These are phyloP conservation scores for Agrilus mali DNA, from an alignment of 2,888 invertebrate genomes.

Conservation along the genomic window DNA sequence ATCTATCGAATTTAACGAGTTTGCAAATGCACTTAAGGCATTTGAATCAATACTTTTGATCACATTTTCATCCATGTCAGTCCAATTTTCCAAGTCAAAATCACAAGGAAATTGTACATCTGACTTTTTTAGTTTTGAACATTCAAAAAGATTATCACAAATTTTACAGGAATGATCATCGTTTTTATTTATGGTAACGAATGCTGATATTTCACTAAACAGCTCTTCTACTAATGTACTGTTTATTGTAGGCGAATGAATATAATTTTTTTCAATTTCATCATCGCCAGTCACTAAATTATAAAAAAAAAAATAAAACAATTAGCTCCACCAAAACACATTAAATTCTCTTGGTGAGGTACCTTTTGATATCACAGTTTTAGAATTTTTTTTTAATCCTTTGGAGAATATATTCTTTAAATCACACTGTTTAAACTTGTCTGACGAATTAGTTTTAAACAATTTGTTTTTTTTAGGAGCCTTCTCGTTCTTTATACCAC, in stretches of 20 bases:
- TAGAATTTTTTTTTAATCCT: constrained; percentile 10
- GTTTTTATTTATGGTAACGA: not conserved
- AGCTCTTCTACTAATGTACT: constrained; percentile 2
- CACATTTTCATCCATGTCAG: not conserved
- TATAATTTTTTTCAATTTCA: constrained; percentile 17
- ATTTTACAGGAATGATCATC: constrained; percentile 27
- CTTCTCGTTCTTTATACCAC: no score
- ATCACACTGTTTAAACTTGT: no score
- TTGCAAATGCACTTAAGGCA: not conserved
- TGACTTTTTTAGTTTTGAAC: constrained; percentile 18
- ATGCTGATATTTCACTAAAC: constrained; percentile 2
- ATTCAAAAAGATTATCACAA: constrained; percentile 36
- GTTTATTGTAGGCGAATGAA: constrained; percentile 9
- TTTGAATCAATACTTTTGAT: not conserved
- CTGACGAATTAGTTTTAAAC: no score
- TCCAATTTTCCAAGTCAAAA: not conserved
- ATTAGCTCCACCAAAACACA: not conserved
- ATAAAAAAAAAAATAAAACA: no score
- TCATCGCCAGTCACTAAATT: constrained; percentile 8
- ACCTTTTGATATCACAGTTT: constrained; percentile 7
- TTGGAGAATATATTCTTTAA: no score
- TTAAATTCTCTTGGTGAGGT: not conserved
- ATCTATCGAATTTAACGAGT: not conserved
- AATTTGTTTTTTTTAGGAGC: no score
- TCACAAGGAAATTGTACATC: not conserved